Base-by-base conservation (phyloP, 2,113 vertebrate genomes). In the Chloroceryle aenea region DNA sequence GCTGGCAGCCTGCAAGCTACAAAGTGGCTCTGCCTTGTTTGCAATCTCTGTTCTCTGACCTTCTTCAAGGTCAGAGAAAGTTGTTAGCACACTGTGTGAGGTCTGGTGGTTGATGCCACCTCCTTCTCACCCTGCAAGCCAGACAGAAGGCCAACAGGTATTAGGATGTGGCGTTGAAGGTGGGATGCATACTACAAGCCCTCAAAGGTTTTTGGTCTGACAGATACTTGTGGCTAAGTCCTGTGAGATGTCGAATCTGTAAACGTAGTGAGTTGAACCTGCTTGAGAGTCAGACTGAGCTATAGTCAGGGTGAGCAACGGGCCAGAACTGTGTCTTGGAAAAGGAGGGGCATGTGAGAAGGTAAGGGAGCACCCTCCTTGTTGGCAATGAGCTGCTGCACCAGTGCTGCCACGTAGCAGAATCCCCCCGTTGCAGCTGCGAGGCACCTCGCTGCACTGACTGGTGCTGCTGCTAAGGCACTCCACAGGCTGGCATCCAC, bases 251-350 rank as follows among this genome's bases (percentile, higher is more conserved):
- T 21, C 63, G 61, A 74, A 61, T 38, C 53, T 68, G 48, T 69
- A 69, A 55, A 43, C 30, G 45, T 29, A 47, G 23, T 29, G 77
- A 80, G 16, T 19, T 63, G 58, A 72, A 59, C 22, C 16, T 47
- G 42, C 58, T 77, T 0, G 0, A 0, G 3, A 43, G n/a, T 76
- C 40, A 69, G 55, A 38, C 1, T 4, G 23, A 84, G 43, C 32
- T n/a, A 61, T 29, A 17, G 50, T 11, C 1, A 1, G 29, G 1
- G 0, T 30, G 14, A 85, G 34, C 34, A 26, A 68, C 63, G 26
- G 26, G 38, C 53, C 34, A 76, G 47, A 91, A n/a, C 14, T 26
- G 7, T 38, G 10, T 52, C 87, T 87, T 59, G 43, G 38, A 77
- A 61, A 4, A 6, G 29, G 43, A 76, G 18, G 3, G 12, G 32